phyloP scores from a whole-genome alignment of 2,797 vertebrate genomes.

The Phylloscopus collybita region DNA sequence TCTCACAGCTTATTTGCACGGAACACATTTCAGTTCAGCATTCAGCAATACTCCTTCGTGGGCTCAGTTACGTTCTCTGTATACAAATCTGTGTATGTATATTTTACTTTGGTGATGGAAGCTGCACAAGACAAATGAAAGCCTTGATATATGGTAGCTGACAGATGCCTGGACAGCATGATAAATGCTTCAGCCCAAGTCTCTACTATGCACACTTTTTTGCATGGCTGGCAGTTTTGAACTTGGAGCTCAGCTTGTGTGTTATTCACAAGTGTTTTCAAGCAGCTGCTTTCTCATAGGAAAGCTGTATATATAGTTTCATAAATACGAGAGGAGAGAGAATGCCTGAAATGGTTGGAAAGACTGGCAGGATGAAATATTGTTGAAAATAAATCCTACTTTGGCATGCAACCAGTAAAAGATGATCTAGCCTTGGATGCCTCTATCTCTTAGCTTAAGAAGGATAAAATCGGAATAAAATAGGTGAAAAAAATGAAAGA shows the following conservation, averaged over 20 bases:
- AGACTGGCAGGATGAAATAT: conserved; percentile 50
- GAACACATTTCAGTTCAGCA: not conserved
- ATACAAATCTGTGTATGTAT: not conserved
- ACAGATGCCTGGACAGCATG: not conserved
- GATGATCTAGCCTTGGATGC: conserved; percentile 23
- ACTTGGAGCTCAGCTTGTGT: not conserved
- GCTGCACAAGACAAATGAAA: not conserved
- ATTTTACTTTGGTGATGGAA: not conserved
- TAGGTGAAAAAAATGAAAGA: conserved; percentile 1
- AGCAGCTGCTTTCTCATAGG: conserved; percentile 44
- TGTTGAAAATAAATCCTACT: conserved; percentile 59
- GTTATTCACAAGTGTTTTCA: not conserved
- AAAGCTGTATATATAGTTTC: conserved; percentile 49
- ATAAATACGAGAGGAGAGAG: not conserved
- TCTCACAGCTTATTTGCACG: conserved; percentile 18
- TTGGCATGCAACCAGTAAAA: conserved; percentile 28
- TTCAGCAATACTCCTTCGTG: not conserved
- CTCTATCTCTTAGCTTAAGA: not conserved
- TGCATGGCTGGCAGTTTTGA: conserved; percentile 14
- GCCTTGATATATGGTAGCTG: not conserved
- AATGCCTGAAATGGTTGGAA: conserved; percentile 34
- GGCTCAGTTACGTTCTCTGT: not conserved
- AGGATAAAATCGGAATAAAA: conserved; percentile 32
- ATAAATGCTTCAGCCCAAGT: not conserved
- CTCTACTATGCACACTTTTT: not conserved